Evolutionary conservation across 2,888 invertebrate genomes (phyloP), one percentile per base, ranked within the genome.

Genomic region (Steinernema carpocapsae): DNA sequence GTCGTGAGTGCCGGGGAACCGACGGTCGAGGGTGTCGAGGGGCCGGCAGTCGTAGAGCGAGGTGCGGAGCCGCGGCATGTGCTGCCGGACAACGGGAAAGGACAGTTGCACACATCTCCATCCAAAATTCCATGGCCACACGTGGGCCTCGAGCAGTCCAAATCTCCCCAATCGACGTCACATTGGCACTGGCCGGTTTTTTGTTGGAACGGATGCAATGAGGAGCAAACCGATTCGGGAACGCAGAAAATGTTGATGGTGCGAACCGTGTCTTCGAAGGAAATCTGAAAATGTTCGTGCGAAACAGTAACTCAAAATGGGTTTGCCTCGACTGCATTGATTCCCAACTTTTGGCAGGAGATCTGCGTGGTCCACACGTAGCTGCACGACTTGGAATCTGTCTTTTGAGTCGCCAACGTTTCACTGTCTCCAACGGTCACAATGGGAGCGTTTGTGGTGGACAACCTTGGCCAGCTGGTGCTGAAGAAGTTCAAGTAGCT

Each of bases 401-500:
- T 32, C 29, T 64, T 64, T n/a, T 32, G 32, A 17, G 64, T 64
- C 29, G 64, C 64, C 56, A 56, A 19, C 14, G 26, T 22, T 26
- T 19, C 2, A 4, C 2, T 24, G 3, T 56, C 4, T 56, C 26
- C 56, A 24, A 56, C 22, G 22, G 56, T 24, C 2, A 56, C 24
- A 26, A 56, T 7, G 3, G 56, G 22, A 24, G 26, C 56, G 14
- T 4, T 26, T 22, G 17, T 22, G 22, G 17, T 37, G 3, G 10
- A n/a, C 4, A 14, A 17, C 48, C 17, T 19, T 10, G 37, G 10
- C 64, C 64, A 32, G 56, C 22, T 32, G 14, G 19, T 7, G 29
- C 32, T 37, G 37, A 29, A 64, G 32, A 64, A 64, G 37, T 32
- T 64, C 26, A 64, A 17, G 64, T 64, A 64, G 56, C 56, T 56